Evolutionary conservation across 2,113 vertebrate genomes (phyloP), one percentile per base, ranked within the genome.

Genomic region (Coreoperca whiteheadi): DNA sequence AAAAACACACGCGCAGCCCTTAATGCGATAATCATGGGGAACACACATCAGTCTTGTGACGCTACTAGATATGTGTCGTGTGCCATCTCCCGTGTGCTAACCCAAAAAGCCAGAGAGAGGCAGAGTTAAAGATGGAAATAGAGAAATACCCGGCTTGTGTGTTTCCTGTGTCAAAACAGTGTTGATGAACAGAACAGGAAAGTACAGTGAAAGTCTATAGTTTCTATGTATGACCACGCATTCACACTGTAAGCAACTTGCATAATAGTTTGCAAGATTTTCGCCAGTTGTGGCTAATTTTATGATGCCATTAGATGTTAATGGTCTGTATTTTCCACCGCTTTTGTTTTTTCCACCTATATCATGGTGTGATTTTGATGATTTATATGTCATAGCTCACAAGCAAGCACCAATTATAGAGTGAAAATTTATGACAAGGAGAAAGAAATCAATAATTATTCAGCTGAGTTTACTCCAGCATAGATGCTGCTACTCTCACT

Each of bases 11-110:
- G 6, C 18, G 3, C 20, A 10, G 21, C 28, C 12, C 8, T 23
- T 59, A 37, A 66, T 73, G 57, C 74, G 67, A 67, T 63, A 74
- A 80, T 84, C 46, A 77, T 34, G 14, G 43, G 37, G 20, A 74
- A 25, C 73, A 32, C 61, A 51, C 16, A 20, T 46, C 7, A 18
- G 64, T 23, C 15, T 51, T 11, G 48, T 53, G 46, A 25, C 1
- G 16, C 30, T 25, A 5, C 54, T 53, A 25, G 7, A 30, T 28
- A 7, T 71, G 32, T 53, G 50, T 39, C 11, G 7, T 34, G 30
- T 30, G 18, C 6, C n/a, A 23, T 18, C 23, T 41, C 30, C 10
- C 9, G 4, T 20, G 68, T 71, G 16, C 15, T 25, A 25, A n/a
- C 30, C 20, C 41, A 43, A 25, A n/a, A 50, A 74, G 8, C 14